Conservation (phyloP, 2,888 invertebrate species). For the Palloptera scutellata region DNA sequence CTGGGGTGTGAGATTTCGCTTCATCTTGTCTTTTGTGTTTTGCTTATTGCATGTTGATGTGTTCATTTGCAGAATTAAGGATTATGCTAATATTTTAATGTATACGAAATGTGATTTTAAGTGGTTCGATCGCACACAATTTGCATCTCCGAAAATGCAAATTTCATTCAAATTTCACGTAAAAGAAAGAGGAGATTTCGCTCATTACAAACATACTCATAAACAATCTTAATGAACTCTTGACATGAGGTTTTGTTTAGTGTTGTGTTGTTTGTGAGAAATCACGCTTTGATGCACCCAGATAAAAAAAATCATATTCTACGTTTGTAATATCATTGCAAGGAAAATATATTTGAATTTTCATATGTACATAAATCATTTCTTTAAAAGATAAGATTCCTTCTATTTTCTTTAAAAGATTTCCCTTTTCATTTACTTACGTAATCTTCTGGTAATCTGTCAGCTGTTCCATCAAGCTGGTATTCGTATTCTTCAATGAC, state of each 20-base stretch:
- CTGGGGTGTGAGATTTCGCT: constrained; percentile 6
- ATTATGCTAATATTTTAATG: constrained; percentile 28
- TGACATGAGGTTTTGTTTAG: not conserved
- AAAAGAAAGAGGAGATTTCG: constrained; percentile 1
- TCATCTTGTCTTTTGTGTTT: not conserved
- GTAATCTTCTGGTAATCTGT: no score
- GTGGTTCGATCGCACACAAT: constrained; percentile 27
- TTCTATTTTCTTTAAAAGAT: no score
- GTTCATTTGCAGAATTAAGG: constrained; percentile 17
- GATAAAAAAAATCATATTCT: not conserved
- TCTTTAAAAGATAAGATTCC: no score
- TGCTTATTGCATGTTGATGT: constrained; percentile 9
- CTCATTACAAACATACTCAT: not conserved
- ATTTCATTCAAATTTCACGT: not conserved
- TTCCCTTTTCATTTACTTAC: no score
- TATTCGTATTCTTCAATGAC: no score
- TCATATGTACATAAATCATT: no score
- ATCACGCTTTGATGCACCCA: not conserved
- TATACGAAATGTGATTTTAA: constrained; percentile 30
- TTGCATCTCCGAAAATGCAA: constrained; percentile 34
- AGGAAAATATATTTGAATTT: no score
- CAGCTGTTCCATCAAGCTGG: no score
- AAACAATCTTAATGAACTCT: constrained; percentile 15
- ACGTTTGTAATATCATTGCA: no score
- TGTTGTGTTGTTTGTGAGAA: constrained; percentile 9